Base-by-base conservation (phyloP, 2,797 vertebrate species). In the Bryconaethiops microstoma region DNA sequence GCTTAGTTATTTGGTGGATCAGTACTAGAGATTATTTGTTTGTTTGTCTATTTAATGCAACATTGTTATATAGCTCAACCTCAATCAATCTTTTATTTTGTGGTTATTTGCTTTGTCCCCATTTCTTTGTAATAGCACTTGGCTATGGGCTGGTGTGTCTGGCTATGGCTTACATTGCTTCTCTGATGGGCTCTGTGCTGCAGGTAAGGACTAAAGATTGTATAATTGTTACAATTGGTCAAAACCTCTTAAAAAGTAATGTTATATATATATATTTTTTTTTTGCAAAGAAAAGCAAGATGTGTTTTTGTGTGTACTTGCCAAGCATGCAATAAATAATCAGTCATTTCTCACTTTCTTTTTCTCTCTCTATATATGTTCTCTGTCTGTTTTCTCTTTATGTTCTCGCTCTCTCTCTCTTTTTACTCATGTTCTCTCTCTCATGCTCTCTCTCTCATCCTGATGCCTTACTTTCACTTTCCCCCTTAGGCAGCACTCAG, bases 161-260 rank as follows among this genome's bases (percentile, higher is more conserved):
- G 64, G 96, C 94, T 35, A 97, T 98, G 96, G 96, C 96, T n/a
- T 98, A 96, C 84, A 0, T 97, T 1, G 96, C 97, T 78, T 98
- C 97, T 45, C 88, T 93, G 8, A 96, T 98, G 96, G 96, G 96
- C 84, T 94, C 97, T 4, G 94, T 97, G 85, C 90, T 98, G 87
- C 96, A 97, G 96, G 97, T 98, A 90, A 86, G 52, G 17, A 7
- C 3, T 52, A 16, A 70, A 16, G n/a, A 57, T 19, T 23, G 5
- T 70, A 54, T 62, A 65, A 55, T 42, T 55, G 13, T 7, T 45
- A 13, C 40, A 54, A 2, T 1, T 21, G 74, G 25, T 42, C 39
- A 67, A 17, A 42, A 13, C 0, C 17, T 39, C 21, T 48, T 21
- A 48, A n/a, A n/a, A n/a, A n/a, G n/a, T n/a, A n/a, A n/a, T n/a